Conservation (phyloP, 2,113 vertebrate species). For the Grallaria varia region DNA sequence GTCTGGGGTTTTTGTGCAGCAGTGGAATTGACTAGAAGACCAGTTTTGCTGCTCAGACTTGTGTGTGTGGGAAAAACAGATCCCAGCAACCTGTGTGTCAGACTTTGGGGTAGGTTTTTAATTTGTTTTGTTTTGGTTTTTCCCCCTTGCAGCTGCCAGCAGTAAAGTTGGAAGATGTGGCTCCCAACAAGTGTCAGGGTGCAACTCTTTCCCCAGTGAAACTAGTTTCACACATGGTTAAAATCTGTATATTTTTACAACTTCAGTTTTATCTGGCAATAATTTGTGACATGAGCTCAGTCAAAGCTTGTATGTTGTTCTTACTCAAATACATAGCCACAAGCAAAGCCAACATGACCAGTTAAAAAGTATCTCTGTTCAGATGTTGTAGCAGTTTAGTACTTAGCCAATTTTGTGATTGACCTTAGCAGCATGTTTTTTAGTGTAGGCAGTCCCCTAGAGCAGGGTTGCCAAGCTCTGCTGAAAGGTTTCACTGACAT, state of each 20-base stretch:
- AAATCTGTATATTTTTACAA: not conserved
- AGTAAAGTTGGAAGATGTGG: not conserved
- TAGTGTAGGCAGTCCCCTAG: not conserved
- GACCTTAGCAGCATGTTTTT: not conserved
- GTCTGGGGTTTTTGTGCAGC: not conserved
- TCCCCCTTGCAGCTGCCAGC: not conserved
- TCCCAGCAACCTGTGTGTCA: not conserved
- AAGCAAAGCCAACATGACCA: not conserved
- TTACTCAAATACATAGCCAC: not conserved
- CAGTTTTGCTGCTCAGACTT: not conserved
- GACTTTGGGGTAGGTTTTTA: not conserved
- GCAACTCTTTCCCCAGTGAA: not conserved
- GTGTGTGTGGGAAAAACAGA: not conserved
- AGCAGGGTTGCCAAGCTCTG: not conserved
- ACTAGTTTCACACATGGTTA: not conserved
- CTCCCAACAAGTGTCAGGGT: not conserved
- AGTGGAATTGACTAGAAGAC: not conserved
- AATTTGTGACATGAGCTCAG: not conserved
- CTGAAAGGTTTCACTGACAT: not conserved
- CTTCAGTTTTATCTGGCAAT: not conserved
- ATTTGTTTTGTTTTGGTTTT: not conserved
- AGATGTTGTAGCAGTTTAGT: not conserved
- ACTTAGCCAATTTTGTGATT: not conserved
- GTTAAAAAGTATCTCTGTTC: not conserved
- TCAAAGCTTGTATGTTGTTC: not conserved